Evolutionary conservation across 1,140 invertebrate species (phyloP), one percentile per base, ranked within the genome.

Genomic region (Vanessa tameamea): DNA sequence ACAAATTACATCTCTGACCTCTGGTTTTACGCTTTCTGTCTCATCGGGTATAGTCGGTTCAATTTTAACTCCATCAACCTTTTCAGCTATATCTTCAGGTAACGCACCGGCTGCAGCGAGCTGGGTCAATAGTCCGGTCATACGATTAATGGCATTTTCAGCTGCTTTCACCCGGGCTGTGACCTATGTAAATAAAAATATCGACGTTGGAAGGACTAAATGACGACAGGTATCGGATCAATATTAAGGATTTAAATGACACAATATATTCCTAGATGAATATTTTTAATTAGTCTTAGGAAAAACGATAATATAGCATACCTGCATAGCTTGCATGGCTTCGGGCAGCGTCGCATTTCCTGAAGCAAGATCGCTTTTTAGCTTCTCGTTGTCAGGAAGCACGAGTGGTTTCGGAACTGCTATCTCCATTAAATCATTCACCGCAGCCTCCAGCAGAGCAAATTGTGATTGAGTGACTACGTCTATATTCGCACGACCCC

Each of bases 241-340:
- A 43, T 43, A 5, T 37, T 37, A 5, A 37, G 4, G 31, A 37
- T 37, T 37, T 5, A 37, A 4, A 37, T 43, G 37, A 43, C 37
- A 43, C 1, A 1, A 43, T 1, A 43, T 43, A 5, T 11, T 43
- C 8, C 37, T 43, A 15, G 12, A 48, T 48, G 2, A 48, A 2
- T 48, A 48, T 13, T 6, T 48, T n/a, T 0, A 51, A 51, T 15
- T 15, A 57, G 14, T 11, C 53, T 3, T 57, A 23, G 20, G 1
- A 3, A 57, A 23, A 2, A 31, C 2, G 26, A 55, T 51, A n/a
- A n/a, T 1, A 43, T 59, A 47, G 3, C 3, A n/a, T n/a, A 88
- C 89, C 84, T 89, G 88, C 86, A 91, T 84, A 37, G 89, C 86
- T 66, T 86, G 71, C 89, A 91, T 91, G 12, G 83, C 82, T 8